A percentile compares a stretch with the other conserved stretches of the same genome.
These are phyloP conservation scores for Mixornis gularis DNA, from an alignment of 2,113 vertebrate genomes.

Conservation along the genomic window DNA sequence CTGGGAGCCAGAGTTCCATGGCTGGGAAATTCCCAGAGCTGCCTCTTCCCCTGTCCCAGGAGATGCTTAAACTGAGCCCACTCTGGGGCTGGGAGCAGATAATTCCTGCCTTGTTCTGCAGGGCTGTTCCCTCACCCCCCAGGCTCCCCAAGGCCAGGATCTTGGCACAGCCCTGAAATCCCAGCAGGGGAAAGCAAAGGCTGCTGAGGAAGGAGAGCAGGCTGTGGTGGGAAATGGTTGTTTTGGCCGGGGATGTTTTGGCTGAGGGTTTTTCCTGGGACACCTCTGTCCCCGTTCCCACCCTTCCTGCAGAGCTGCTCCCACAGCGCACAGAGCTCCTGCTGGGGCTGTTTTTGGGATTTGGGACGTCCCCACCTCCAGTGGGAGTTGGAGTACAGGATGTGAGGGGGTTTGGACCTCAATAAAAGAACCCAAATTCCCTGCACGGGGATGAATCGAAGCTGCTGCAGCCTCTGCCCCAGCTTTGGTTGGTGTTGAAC, in stretches of 20 bases:
- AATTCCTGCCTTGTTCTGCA: neutral
- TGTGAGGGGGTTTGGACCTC: neutral
- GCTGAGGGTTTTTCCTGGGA: neutral
- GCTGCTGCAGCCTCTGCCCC: accelerated
- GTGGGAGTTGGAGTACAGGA: neutral
- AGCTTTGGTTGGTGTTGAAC: neutral
- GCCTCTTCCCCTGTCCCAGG: neutral
- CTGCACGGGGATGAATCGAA: accelerated
- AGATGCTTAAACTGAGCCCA: neutral
- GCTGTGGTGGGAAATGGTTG: neutral
- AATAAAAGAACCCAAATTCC: neutral
- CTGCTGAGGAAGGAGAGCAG: constrained; percentile 9
- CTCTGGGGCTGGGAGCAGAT: neutral
- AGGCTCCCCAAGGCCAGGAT: neutral
- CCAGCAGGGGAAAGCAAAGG: neutral
- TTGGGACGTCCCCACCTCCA: neutral
- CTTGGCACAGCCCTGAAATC: neutral
- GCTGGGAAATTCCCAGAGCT: neutral
- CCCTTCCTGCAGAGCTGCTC: neutral
- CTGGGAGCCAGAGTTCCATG: neutral
- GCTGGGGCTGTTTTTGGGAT: neutral
- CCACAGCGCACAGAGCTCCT: accelerated
- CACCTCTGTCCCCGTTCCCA: neutral
- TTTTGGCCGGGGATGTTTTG: neutral
- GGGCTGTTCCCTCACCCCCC: neutral